A percentile compares a stretch with the other conserved stretches of the same genome.
Conservation (phyloP, 1,140 invertebrate genomes). For the Carposina sasakii region DNA sequence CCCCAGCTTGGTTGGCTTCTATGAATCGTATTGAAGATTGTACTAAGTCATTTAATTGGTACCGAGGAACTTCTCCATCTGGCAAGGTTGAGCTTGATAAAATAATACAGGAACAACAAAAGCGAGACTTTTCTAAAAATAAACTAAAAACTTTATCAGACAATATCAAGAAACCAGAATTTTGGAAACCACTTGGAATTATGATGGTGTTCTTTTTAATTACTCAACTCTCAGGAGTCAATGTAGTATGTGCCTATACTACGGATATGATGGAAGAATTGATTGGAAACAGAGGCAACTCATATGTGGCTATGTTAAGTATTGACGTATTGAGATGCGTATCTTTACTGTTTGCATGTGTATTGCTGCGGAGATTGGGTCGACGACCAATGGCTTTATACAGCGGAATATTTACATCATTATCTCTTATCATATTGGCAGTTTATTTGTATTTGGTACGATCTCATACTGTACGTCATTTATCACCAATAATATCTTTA, state of each 20-base stretch:
- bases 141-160: constrained; percentile 43
- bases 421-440: constrained; percentile 69
- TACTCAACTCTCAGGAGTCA: constrained; percentile 77
- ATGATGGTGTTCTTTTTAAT: constrained; percentile 75
- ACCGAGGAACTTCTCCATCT: constrained; percentile 61
- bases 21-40: constrained; percentile 71
- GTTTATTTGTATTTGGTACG: constrained; percentile 58
- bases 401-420: constrained; percentile 72
- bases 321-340: constrained; percentile 80
- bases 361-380: constrained; percentile 73
- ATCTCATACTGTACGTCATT: constrained; percentile 35
- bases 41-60: constrained; percentile 69
- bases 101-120: constrained; percentile 58
- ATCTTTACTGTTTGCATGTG: constrained; percentile 73
- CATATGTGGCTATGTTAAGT: constrained; percentile 76
- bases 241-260: constrained; percentile 83
- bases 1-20: constrained; percentile 79
- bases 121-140: constrained; percentile 38
- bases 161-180: constrained; percentile 69
- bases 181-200: constrained; percentile 75
- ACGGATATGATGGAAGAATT: constrained; percentile 75
- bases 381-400: constrained; percentile 74
- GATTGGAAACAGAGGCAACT: constrained; percentile 57
- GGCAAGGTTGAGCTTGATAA: constrained; percentile 69
- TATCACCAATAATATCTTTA: constrained; percentile 49